phyloP scores from a whole-genome alignment of 2,888 invertebrate species.

The Byasa hedistus region DNA sequence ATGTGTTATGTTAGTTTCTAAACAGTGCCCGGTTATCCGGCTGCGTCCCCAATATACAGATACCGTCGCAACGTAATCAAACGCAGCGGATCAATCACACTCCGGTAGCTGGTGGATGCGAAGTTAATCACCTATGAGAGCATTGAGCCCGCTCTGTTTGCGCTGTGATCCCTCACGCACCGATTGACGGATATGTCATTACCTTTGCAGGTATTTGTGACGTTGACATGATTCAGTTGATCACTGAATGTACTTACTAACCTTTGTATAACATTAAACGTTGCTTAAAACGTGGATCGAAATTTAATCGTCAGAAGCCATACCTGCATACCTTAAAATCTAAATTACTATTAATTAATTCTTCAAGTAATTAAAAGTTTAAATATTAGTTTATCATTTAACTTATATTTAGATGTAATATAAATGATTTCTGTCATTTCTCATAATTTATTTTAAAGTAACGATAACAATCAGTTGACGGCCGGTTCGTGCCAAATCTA shows the following conservation, averaged over 20 bases:
- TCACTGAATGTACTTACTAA: neutral
- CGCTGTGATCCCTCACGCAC: conserved; percentile 3
- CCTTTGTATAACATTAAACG: neutral
- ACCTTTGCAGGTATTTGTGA: conserved; percentile 1
- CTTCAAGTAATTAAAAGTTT: too few relatives aligned
- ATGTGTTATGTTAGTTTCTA: neutral
- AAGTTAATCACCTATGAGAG: conserved; percentile 15
- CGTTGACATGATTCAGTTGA: neutral
- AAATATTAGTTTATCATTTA: too few relatives aligned
- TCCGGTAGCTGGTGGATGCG: conserved; percentile 3
- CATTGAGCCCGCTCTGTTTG: conserved; percentile 15
- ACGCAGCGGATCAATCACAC: conserved; percentile 23
- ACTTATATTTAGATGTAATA: too few relatives aligned
- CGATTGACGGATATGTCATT: conserved; percentile 22
- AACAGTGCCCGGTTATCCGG: neutral
- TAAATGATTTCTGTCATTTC: neutral
- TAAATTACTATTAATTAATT: too few relatives aligned
- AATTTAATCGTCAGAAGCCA: too few relatives aligned
- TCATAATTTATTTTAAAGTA: conserved; percentile 1
- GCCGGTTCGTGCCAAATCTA: conserved; percentile 24
- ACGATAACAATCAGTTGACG: conserved; percentile 10
- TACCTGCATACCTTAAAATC: too few relatives aligned
- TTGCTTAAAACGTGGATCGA: too few relatives aligned
- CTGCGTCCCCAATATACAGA: neutral
- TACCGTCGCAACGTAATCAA: conserved; percentile 3